Base-by-base conservation (phyloP, 2,888 invertebrate genomes). In the Fabriciana adippe region DNA sequence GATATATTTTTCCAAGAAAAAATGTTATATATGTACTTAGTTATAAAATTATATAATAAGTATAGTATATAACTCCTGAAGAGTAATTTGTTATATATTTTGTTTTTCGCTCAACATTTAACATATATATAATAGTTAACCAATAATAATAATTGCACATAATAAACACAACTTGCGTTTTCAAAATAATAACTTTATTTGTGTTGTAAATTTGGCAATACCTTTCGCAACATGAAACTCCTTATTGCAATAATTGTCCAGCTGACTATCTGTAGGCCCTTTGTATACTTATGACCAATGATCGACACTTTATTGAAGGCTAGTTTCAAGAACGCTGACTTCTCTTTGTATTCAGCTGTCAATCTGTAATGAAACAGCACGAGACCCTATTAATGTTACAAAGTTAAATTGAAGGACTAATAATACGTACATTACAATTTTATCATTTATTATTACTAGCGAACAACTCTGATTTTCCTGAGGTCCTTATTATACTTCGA, bases 321-420 rank as follows among this genome's bases (percentile, higher is more conserved):
- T 61, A 18, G 50, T 61, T 61, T 61, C 61, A 61, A 51, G 61
- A 53, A 53, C 61, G 51, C 51, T 61, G 61, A 61, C 61, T 61
- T 41, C 51, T 51, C 61, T 41, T 53, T 61, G 61, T 61, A 61
- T 61, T 61, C 61, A 61, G 51, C 51, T 51, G 61, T 61, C 61
- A 61, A 21, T 61, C 53, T 51, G 18, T 35, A 61, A 51, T 51
- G 50, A 61, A 61, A 51, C 35, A 61, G 51, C 61, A 35, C 51
- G 61, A 61, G 51, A 61, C 50, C 61, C 21, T 18, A 51, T 51
- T 51, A 61, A 51, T 51, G 61, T 51, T 51, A 41, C 50, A 51
- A 61, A 35, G 18, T 18, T 4, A 41, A 61, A 35, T 51, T n/a
- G 50, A 61, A 61, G 51, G 35, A 61, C 41, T 61, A 61, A 61